Conservation (phyloP, 92 coral and sea anemone species). For the Scolanthus callimorphus region DNA sequence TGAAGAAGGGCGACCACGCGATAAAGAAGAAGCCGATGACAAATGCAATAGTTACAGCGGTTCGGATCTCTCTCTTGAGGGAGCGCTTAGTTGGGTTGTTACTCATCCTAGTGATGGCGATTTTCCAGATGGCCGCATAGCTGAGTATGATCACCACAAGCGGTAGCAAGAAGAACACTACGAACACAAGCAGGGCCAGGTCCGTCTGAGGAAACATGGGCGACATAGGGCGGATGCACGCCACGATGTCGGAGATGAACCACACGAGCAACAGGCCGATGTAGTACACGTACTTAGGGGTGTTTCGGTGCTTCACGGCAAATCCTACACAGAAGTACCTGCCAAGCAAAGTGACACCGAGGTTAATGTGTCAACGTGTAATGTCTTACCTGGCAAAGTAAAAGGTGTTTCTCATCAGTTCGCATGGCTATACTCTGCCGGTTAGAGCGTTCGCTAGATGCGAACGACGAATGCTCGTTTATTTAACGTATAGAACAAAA, state of each 20-base stretch:
- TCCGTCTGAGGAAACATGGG: constrained; percentile 33
- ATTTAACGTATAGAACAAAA: no score
- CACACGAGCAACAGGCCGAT: constrained; percentile 62
- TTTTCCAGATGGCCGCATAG: constrained; percentile 75
- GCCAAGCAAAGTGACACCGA: constrained; percentile 72
- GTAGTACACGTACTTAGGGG: constrained; percentile 67
- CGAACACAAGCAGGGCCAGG: constrained; percentile 39
- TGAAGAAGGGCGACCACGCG: constrained; percentile 76
- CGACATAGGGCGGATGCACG: constrained; percentile 32
- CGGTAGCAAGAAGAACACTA: constrained; percentile 67
- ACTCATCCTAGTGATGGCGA: constrained; percentile 76
- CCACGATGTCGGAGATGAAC: constrained; percentile 62
- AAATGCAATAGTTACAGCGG: constrained; percentile 76
- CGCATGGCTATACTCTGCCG: no score
- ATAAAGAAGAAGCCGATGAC: constrained; percentile 79
- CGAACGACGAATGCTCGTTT: no score
- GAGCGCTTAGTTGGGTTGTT: constrained; percentile 78
- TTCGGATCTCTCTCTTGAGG: constrained; percentile 73
- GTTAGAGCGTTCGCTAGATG: no score
- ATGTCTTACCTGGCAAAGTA: no score
- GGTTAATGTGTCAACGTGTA: no score
- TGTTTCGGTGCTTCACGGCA: constrained; percentile 79
- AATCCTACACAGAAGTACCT: constrained; percentile 81
- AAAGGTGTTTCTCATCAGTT: no score
- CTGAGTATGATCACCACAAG: constrained; percentile 64